Conservation (phyloP, 2,797 vertebrate species). For the Nannoperca obscura region DNA sequence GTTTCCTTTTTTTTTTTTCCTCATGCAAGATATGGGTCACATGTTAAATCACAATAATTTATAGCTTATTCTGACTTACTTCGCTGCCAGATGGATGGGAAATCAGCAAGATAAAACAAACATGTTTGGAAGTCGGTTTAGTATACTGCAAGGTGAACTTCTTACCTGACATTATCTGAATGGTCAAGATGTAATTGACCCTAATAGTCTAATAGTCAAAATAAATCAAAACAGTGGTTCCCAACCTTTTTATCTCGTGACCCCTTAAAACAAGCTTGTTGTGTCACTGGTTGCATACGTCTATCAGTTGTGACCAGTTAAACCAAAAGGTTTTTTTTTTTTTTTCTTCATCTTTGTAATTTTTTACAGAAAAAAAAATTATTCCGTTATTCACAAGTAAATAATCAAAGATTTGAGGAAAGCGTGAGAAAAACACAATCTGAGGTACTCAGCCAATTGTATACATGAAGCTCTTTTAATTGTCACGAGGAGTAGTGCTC, state of each 20-base stretch:
- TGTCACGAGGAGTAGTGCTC: neutral
- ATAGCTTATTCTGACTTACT: constrained; percentile 5
- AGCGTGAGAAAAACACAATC: neutral
- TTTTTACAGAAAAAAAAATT: neutral
- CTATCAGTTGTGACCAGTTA: neutral
- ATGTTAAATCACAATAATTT: neutral
- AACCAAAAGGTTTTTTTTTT: neutral
- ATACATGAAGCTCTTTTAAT: neutral
- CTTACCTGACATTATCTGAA: constrained; percentile 1
- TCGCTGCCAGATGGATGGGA: constrained; percentile 9
- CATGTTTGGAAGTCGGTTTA: neutral
- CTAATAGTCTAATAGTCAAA: neutral
- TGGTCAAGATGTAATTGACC: neutral
- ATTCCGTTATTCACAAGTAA: neutral
- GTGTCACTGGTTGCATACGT: neutral
- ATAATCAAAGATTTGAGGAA: neutral
- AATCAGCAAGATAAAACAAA: constrained; percentile 4
- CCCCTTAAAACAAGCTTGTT: neutral
- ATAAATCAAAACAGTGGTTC: neutral
- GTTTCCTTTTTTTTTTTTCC: constrained; percentile 2
- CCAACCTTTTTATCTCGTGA: neutral
- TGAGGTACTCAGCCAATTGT: neutral
- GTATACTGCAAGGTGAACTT: neutral
- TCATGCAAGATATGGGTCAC: constrained; percentile 13
- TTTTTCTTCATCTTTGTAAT: too few species aligned